Evolutionary conservation across 35 echinoderm and acorn worm genomes (phyloP).

Genomic region (Apostichopus californicus): DNA sequence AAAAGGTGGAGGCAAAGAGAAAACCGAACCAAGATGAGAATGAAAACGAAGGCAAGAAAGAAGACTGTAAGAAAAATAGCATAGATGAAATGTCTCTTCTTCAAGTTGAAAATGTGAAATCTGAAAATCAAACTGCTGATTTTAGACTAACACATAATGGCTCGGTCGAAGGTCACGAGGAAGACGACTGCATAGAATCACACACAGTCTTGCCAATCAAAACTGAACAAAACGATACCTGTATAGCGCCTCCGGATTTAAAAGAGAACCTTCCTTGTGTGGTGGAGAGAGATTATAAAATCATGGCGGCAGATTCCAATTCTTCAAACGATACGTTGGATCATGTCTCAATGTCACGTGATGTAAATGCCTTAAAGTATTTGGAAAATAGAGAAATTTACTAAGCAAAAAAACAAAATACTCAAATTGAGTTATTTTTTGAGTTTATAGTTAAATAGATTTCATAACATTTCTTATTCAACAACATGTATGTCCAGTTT

Average conservation of each 20-base stretch:
- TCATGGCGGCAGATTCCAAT: not conserved
- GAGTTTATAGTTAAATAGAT: too few relatives aligned
- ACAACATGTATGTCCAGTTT: too few relatives aligned
- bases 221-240: conserved; percentile 18
- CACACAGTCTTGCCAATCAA: conserved; percentile 32
- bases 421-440: too few relatives aligned
- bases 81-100: not conserved
- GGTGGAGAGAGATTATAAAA: conserved; percentile 10
- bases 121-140: conserved; percentile 37
- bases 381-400: conserved; percentile 8
- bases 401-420: not conserved
- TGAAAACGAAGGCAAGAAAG: conserved; percentile 22
- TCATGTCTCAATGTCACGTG: not conserved
- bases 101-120: not conserved
- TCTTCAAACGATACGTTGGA: not conserved
- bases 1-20: conserved; percentile 97
- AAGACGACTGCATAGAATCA: not conserved
- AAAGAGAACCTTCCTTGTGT: conserved; percentile 24
- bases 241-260: not conserved
- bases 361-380: not conserved
- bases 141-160: conserved; percentile 14
- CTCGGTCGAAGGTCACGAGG: not conserved
- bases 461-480: too few relatives aligned
- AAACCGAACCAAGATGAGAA: conserved; percentile 55
- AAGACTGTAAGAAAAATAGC: conserved; percentile 26